Base-by-base conservation (phyloP, 2,888 invertebrate species). In the Hedya salicella region DNA sequence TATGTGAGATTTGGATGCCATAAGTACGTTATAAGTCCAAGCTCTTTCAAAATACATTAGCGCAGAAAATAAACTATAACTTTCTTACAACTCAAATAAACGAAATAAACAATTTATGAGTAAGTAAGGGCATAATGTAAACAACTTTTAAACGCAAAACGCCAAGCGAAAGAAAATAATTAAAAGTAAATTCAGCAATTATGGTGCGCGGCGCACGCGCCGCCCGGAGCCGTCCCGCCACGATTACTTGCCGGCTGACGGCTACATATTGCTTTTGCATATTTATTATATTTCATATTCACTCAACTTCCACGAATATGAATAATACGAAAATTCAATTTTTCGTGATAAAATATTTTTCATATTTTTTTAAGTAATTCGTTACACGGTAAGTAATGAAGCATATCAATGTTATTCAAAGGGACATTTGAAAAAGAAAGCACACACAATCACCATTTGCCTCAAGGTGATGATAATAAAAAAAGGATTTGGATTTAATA, bases 121-220 rank as follows among this genome's bases (percentile, higher is more conserved):
- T 30, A 32, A 3, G 13, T 56, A 56, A 56, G 19, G n/a, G 11
- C 17, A 32, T 57, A 57, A 57, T 57, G 54, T 54, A 57, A 57
- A 44, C 44, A 57, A 19, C 42, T 42, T 56, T 49, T 56, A 56
- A 56, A 48, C 46, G 6, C n/a, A 42, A 42, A 57, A 49, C 36
- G 30, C 48, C 25, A 8, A 56, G 17, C 25, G 32, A 53, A 65
- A 53, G 39, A 60, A 60, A 60, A 59, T 13, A 48, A 52, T 65
- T 54, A 48, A 54, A 61, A 61, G 40, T 21, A 42, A 59, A 54
- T 54, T 54, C 54, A 66, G 60, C 42, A 66, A 66, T 66, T 61
- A 66, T 17, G 39, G 44, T n/a, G 72, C 67, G 63, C 62, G 60
- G 75, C 77, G 78, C 81, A 79, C 79, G 80, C 78, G 75, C 69